Base-by-base conservation (phyloP, 2,797 vertebrate species). In the Galagoides demidoff region DNA sequence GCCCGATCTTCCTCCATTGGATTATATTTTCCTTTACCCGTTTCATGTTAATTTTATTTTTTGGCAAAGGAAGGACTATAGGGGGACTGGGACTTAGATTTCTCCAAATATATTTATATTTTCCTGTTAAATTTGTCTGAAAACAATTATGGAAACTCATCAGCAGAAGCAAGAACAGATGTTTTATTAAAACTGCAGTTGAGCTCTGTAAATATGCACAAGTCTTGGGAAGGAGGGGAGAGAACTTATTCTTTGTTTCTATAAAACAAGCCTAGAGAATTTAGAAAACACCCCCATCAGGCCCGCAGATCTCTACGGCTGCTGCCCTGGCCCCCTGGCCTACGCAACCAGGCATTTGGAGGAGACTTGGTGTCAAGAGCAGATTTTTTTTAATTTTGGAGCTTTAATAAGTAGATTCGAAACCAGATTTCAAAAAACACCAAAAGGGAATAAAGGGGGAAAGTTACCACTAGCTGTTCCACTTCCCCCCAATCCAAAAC, bases 161-260 rank as follows among this genome's bases (percentile, higher is more conserved):
- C 98, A 99, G 97, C 98, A 98, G 98, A 98, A 98, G 97, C 98
- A 98, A 98, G 98, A 99, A 98, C 98, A 99, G 98, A 99, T 99
- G 98, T 98, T 98, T 98, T 98, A 98, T 98, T 98, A 98, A 98
- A 98, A 98, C 98, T 98, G 98, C 98, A 98, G 95, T 98, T 97
- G 97, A 97, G 98, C 98, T 97, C 98, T 97, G 97, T 97, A 98
- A 98, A 98, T 98, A 98, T 95, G 97, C 91, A 96, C 97, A 98
- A 97, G 96, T 98, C 97, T 96, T 98, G 91, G 97, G 97, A 90
- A 94, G 92, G 95, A 95, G 89, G 86, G 73, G 91, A 81, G 89
- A 27, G 45, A 89, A 96, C 78, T 97, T 89, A 52, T 59, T 97
- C 97, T 98, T 98, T 97, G 97, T 98, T 97, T 96, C 97, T 84